Evolutionary conservation across 2,888 invertebrate genomes (phyloP), one percentile per base, ranked within the genome.

Genomic region (Euzetes globulus): DNA sequence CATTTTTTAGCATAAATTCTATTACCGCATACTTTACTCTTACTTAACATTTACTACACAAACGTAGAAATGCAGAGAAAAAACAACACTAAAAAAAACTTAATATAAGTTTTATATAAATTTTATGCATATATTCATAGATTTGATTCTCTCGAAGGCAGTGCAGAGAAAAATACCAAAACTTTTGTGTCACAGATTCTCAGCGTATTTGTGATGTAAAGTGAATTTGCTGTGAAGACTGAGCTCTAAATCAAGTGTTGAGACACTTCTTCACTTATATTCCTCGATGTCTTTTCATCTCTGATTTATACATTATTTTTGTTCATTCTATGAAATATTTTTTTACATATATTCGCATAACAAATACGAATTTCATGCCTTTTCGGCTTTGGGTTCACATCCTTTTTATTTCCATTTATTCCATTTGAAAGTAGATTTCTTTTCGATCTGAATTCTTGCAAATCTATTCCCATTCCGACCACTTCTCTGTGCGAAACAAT

Each of bases 161-260:
- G 25, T 19, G 22, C 25, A 25, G 55, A 52, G 9, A 9, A 15
- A 52, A 52, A 55, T 22, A 13, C 55, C 55, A 55, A 17, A 22
- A 55, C 55, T 25, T 55, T 55, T 55, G 15, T 55, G 55, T 55
- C 19, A 55, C 55, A 25, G 22, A 47, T 55, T 2, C 55, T 17
- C 22, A 55, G 1, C 5, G n/a, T 63, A 27, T 33, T 15, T 63
- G 33, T 63, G 17, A 63, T 63, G 11, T 63, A 27, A 63, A 63
- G 63, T 63, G 63, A 63, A 63, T 63, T 63, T 33, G 33, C 63
- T 17, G 17, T 63, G 33, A 33, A 33, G 27, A 33, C 63, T n/a
- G 13, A 3, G 3, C 33, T 17, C 22, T 27, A 29, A 63, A 29
- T 33, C 63, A 63, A 63, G 4, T 55, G 47, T 55, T 25, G 22